Evolutionary conservation across 2,888 invertebrate species (phyloP), one percentile per base, ranked within the genome.

Genomic region (Alloscopus bannaensis): DNA sequence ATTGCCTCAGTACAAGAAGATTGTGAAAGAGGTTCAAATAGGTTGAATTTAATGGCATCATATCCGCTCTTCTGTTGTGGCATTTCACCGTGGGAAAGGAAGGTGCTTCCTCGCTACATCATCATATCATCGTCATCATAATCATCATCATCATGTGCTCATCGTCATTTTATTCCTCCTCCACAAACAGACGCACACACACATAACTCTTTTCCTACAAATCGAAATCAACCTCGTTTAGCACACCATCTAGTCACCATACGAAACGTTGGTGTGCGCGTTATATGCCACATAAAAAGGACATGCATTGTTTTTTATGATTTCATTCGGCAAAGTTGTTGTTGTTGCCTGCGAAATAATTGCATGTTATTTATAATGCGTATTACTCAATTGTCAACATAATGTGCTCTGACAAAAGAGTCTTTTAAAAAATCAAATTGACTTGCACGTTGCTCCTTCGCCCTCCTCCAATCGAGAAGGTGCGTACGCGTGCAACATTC

Each of bases 31-130:
- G 72, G 79, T 79, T 79, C 72, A 79, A 71, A 79, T 79, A 81
- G 76, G 80, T 82, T 81, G 81, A 80, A 80, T 80, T 80, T 81
- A 84, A 83, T 80, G 83, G 82, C 83, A 82, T 83, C 85, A 84
- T 84, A 83, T 86, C 85, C 85, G 84, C 81, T 84, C 81, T 71
- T 81, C 71, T 78, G 66, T 78, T 83, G 82, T 83, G 84, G 81
- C 83, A 83, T 85, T 85, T 84, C 84, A 85, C 83, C 86, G 86
- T 86, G 86, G 86, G 86, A 86, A 86, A 86, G 86, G 86, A 85
- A 86, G 84, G 81, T 81, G 83, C 84, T 86, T 86, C 84, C 84
- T 84, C 81, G 83, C 80, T 80, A 75, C 81, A 84, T 81, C 78
- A 66, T 71, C 77, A n/a, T n/a, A n/a, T n/a, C n/a, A 69, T 76